A percentile compares a stretch with the other conserved stretches of the same genome.
Conservation (phyloP, 2,888 invertebrate species). For the Xanthorhoe designata region DNA sequence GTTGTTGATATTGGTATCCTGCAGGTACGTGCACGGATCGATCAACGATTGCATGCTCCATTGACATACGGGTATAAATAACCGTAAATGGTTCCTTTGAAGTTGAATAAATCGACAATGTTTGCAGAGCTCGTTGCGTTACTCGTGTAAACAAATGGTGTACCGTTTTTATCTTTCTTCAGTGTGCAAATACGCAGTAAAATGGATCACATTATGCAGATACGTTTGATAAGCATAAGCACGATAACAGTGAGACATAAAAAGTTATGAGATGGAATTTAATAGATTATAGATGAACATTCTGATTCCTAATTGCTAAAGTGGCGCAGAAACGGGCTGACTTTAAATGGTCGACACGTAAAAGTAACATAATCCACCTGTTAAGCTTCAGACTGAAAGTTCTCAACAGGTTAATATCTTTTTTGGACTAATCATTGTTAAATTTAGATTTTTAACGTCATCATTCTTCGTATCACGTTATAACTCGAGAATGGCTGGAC, state of each 20-base stretch:
- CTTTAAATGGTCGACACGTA: conserved; percentile 2
- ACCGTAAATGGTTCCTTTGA: conserved; percentile 36
- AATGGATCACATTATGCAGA: conserved; percentile 13
- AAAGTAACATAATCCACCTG: conserved; percentile 12
- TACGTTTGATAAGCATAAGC: not conserved
- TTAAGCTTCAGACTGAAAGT: not conserved
- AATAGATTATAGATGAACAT: not conserved
- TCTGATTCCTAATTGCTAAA: not conserved
- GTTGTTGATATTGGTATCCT: conserved; percentile 35
- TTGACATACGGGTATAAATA: conserved; percentile 44
- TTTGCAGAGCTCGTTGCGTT: conserved; percentile 29
- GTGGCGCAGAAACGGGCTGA: not conserved
- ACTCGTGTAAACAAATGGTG: conserved; percentile 20
- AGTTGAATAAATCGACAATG: conserved; percentile 40
- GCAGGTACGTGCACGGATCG: conserved; percentile 42
- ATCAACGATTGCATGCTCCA: conserved; percentile 47
- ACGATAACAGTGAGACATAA: not conserved
- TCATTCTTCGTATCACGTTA: too few species aligned
- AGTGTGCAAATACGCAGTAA: conserved; percentile 19
- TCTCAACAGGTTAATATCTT: too few species aligned
- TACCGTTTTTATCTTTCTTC: conserved; percentile 24
- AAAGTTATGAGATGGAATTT: conserved; percentile 12
- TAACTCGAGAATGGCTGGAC: too few species aligned
- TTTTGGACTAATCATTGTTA: too few species aligned
- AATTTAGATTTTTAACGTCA: too few species aligned